Evolutionary conservation across 2,888 invertebrate genomes (phyloP).

Genomic region (Electrophaes corylata): DNA sequence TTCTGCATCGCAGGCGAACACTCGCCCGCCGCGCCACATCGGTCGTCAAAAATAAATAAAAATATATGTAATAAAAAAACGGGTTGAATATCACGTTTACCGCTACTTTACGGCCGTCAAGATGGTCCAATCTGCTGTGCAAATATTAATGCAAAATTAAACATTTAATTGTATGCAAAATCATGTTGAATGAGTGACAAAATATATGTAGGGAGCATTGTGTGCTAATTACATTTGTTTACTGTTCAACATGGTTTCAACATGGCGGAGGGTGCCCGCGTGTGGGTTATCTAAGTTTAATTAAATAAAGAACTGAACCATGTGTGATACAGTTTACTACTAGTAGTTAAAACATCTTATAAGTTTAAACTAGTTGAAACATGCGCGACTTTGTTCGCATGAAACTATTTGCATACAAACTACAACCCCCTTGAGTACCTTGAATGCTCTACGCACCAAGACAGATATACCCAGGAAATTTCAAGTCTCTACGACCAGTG

Average conservation of each 20-base stretch:
- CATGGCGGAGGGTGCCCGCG: conserved; percentile 23
- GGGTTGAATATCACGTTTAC: background rate
- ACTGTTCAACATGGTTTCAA: conserved; percentile 30
- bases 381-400: too few species aligned
- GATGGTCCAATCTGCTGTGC: background rate
- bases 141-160: conserved; percentile 5
- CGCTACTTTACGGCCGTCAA: background rate
- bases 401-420: too few species aligned
- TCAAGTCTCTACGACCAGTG: too few species aligned
- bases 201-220: conserved; percentile 37
- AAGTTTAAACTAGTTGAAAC: too few species aligned
- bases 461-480: too few species aligned
- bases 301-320: conserved; percentile 3
- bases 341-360: too few species aligned
- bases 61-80: too few species aligned
- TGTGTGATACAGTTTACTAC: background rate
- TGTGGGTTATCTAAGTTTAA: conserved; percentile 5
- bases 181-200: conserved; percentile 20
- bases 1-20: too few species aligned
- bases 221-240: conserved; percentile 46
- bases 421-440: too few species aligned
- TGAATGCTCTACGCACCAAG: too few species aligned
- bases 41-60: too few species aligned
- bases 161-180: conserved; percentile 19
- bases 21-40: too few species aligned